These are phyloP conservation scores for Menura novaehollandiae DNA, from an alignment of 2,113 vertebrate genomes.

Conservation along the genomic window DNA sequence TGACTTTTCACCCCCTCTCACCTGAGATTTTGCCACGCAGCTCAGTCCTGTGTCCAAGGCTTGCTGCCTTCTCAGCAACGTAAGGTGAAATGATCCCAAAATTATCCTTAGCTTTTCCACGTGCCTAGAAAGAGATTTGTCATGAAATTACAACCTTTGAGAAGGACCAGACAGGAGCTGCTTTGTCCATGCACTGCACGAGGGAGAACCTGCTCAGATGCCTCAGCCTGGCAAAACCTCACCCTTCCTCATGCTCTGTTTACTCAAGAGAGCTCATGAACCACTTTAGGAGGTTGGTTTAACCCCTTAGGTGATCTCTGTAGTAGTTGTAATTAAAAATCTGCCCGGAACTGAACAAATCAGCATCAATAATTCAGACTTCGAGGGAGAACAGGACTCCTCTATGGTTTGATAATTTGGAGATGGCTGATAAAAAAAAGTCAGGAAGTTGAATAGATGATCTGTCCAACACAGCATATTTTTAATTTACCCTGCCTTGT, in stretches of 20 bases:
- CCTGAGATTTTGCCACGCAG: neutral
- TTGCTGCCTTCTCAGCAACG: neutral
- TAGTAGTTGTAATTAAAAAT: neutral
- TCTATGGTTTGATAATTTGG: neutral
- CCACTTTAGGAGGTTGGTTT: neutral
- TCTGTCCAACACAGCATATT: neutral
- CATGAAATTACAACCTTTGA: accelerated
- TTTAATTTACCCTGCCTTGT: neutral
- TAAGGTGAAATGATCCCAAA: neutral
- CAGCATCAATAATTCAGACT: neutral
- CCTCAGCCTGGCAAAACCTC: neutral
- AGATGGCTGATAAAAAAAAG: neutral
- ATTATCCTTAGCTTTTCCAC: neutral
- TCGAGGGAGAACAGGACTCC: neutral
- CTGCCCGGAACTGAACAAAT: neutral
- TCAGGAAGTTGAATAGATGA: neutral
- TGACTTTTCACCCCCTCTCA: neutral
- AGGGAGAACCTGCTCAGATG: neutral
- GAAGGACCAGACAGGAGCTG: neutral
- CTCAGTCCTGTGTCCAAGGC: neutral
- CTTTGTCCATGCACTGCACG: accelerated
- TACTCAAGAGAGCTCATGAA: neutral
- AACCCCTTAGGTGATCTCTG: neutral
- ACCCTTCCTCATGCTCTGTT: neutral
- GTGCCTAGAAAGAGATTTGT: neutral